Base-by-base conservation (phyloP, 2,113 vertebrate species). In the Zapornia atra region DNA sequence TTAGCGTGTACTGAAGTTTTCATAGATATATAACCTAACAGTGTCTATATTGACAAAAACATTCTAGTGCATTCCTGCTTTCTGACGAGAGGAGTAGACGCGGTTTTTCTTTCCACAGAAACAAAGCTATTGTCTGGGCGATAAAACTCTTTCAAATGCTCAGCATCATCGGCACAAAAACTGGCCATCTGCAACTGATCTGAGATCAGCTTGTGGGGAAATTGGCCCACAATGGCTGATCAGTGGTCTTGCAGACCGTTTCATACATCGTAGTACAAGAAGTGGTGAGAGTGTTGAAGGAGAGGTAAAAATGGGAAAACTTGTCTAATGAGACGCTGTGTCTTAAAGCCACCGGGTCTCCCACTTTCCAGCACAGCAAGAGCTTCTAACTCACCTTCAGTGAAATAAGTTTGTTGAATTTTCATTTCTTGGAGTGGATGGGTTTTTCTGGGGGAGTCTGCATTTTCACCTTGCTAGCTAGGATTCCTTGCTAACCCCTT, bases 131-230 rank as follows among this genome's bases (percentile, higher is more conserved):
- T 7, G 4, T 64, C 46, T 54, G 61, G 48, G 21, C 28, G 34
- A 72, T 36, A 86, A 91, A 95, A 73, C 31, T 71, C 63, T 61
- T 90, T 87, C 53, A 72, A 50, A 89, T 50, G 33, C 19, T 48
- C 42, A 86, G 31, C 29, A 24, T 29, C 38, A 34, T 11, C 86
- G 82, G 48, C 69, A 78, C 44, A 83, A 87, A 90, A 46, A 10
- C 9, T 48, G 38, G 25, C 33, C 77, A 76, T 80, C 87, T 94
- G 84, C 56, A 82, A 85, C 38, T 65, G 72, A 60, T 92, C 71
- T 92, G 78, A 88, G 96, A 51, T 44, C 29, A 88, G 29, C 59
- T 82, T 64, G 51, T 61, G 79, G 83, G 89, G 91, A 95, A 48
- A 50, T 59, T 40, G 19, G 29, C 56, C 88, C 42, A n/a, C 40